Evolutionary conservation across 2,113 vertebrate species (phyloP).

Genomic region (Corythornis cristatus): DNA sequence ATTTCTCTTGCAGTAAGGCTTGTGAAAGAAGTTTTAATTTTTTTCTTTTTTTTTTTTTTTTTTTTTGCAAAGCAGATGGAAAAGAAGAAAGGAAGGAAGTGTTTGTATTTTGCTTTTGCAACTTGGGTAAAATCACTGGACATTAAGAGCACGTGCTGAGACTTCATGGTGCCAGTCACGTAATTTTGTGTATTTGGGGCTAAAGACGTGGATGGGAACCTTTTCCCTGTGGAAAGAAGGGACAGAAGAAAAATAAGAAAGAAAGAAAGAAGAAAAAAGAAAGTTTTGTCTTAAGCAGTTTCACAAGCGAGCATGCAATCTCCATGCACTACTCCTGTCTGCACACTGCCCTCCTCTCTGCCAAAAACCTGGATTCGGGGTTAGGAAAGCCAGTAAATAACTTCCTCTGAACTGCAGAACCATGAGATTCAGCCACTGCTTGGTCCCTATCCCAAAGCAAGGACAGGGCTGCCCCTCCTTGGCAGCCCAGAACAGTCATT

Average conservation of each 20-base stretch:
- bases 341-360: neutral
- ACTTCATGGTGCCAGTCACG: constrained; percentile 99
- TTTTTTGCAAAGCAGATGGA: constrained; percentile 66
- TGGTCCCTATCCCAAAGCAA: neutral
- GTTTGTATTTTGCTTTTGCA: constrained; percentile 62
- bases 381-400: neutral
- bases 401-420: neutral
- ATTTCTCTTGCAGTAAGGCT: constrained; percentile 27
- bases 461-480: neutral
- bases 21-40: constrained; percentile 29
- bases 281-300: constrained; percentile 21
- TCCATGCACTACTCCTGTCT: constrained; percentile 51
- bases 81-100: constrained; percentile 63
- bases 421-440: neutral
- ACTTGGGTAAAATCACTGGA: constrained; percentile 84
- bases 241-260: constrained; percentile 76
- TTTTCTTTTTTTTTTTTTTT: neutral
- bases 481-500: neutral
- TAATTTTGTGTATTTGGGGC: constrained; percentile 94
- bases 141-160: constrained; percentile 97
- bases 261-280: constrained; percentile 33
- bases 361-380: neutral
- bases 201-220: constrained; percentile 86
- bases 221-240: constrained; percentile 85
- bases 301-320: constrained; percentile 68